These are phyloP conservation scores for Idris sp. DNA, from an alignment of 1,140 invertebrate species.

Conservation along the genomic window DNA sequence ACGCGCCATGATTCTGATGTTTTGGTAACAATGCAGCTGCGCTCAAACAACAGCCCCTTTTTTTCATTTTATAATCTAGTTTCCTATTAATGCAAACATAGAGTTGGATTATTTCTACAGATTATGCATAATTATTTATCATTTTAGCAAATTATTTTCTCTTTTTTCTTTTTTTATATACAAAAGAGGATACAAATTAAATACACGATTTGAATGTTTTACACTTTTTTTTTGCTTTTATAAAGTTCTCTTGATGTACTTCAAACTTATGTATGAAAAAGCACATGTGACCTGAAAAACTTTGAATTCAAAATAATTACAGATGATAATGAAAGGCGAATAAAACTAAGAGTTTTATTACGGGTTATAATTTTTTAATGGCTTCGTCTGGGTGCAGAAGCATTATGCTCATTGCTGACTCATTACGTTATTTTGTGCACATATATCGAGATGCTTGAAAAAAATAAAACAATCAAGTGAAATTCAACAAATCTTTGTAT, in stretches of 20 bases:
- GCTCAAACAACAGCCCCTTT: conserved; percentile 8
- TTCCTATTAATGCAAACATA: conserved; percentile 15
- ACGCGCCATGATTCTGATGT: conserved; percentile 31
- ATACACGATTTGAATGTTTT: too few relatives aligned
- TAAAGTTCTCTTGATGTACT: too few relatives aligned
- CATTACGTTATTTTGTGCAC: conserved; percentile 28
- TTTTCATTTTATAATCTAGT: conserved; percentile 10
- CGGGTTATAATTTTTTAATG: conserved; percentile 17
- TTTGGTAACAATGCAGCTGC: conserved; percentile 17
- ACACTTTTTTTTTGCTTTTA: too few relatives aligned
- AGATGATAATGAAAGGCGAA: conserved; percentile 18
- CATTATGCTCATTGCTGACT: conserved; percentile 34
- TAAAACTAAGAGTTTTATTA: conserved; percentile 21
- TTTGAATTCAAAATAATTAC: conserved; percentile 9
- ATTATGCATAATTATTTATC: too few relatives aligned
- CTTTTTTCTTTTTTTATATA: too few relatives aligned
- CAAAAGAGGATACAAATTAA: too few relatives aligned
- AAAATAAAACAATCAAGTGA: too few relatives aligned
- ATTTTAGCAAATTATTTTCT: too few relatives aligned
- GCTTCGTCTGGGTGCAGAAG: conserved; percentile 18
- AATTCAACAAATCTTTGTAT: conserved; percentile 1
- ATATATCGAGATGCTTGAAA: conserved; percentile 12
- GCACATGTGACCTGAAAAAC: conserved; percentile 4
- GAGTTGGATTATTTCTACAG: too few relatives aligned
- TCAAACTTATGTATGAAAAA: too few relatives aligned